These are phyloP conservation scores for Tethea ocularis DNA, from an alignment of 2,888 invertebrate genomes.

Conservation along the genomic window DNA sequence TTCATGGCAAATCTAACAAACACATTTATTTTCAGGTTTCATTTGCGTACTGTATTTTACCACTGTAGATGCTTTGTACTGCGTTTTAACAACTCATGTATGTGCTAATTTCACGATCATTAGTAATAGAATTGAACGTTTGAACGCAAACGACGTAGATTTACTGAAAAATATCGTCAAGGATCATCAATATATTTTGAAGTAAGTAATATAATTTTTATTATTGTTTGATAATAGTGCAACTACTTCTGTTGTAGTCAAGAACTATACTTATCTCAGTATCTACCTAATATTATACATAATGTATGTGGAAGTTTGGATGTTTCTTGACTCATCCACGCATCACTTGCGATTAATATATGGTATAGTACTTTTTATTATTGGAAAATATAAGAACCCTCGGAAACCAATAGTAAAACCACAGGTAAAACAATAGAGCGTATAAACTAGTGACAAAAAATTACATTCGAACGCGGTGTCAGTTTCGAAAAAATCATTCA, in stretches of 20 bases:
- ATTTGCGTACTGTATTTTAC: slow-evolving; percentile 59
- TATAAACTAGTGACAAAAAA: too few species aligned
- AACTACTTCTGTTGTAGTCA: not conserved
- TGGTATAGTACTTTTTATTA: too few species aligned
- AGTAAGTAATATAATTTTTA: slow-evolving; percentile 49
- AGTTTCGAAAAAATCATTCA: too few species aligned
- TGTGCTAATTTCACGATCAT: slow-evolving; percentile 63
- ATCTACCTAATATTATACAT: too few species aligned
- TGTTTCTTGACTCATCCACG: too few species aligned
- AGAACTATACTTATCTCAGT: too few species aligned
- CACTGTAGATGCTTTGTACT: slow-evolving; percentile 63
- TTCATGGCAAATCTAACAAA: too few species aligned
- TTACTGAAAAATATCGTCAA: slow-evolving; percentile 49
- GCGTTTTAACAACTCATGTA: slow-evolving; percentile 61
- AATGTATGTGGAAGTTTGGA: too few species aligned
- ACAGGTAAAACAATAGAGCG: too few species aligned
- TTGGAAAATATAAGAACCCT: not conserved
- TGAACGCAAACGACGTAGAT: slow-evolving; percentile 37
- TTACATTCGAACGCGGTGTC: too few species aligned
- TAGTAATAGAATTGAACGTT: slow-evolving; percentile 45
- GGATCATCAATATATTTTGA: slow-evolving; percentile 63
- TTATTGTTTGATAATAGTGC: too few species aligned
- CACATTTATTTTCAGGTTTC: slow-evolving; percentile 50
- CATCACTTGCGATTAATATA: too few species aligned
- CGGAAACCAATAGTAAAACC: not conserved